phyloP scores from a whole-genome alignment of 2,888 invertebrate species.

The Tachystola acroxantha region DNA sequence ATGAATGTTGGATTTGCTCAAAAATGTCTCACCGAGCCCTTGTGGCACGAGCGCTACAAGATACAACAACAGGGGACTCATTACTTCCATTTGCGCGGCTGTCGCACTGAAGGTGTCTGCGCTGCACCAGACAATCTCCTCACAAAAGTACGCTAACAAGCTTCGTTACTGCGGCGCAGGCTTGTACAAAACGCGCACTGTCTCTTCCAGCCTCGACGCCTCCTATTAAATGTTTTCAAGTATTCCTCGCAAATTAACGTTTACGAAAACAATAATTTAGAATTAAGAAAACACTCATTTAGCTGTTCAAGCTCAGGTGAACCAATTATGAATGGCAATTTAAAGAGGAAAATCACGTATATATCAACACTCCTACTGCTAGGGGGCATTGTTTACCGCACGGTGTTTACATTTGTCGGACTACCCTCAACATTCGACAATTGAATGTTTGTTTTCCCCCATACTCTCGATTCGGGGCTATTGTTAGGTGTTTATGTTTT shows the following conservation, averaged over 20 bases:
- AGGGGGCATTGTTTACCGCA: slow-evolving; percentile 13
- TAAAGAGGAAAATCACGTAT: not conserved
- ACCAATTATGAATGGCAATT: not conserved
- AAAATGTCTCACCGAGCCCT: slow-evolving; percentile 46
- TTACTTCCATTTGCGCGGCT: slow-evolving; percentile 62
- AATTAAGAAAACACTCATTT: not conserved
- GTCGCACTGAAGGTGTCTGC: slow-evolving; percentile 50
- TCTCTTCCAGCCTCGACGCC: slow-evolving; percentile 28
- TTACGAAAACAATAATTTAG: slow-evolving; percentile 1
- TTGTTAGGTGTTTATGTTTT: slow-evolving; percentile 37
- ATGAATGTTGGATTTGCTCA: slow-evolving; percentile 19
- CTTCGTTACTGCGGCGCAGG: slow-evolving; percentile 56
- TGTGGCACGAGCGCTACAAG: slow-evolving; percentile 43
- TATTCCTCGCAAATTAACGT: slow-evolving; percentile 18
- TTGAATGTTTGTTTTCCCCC: slow-evolving; percentile 55
- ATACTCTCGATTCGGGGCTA: slow-evolving; percentile 34
- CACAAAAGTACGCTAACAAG: slow-evolving; percentile 68
- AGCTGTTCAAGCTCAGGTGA: not conserved
- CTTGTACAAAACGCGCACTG: slow-evolving; percentile 49
- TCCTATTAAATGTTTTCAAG: slow-evolving; percentile 47
- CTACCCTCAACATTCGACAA: slow-evolving; percentile 37
- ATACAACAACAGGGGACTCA: slow-evolving; percentile 61
- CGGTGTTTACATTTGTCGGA: slow-evolving; percentile 14
- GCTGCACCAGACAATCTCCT: slow-evolving; percentile 55
- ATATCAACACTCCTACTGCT: not conserved